These are phyloP conservation scores for Fundulus diaphanus DNA, from an alignment of 2,797 vertebrate species.

Conservation along the genomic window DNA sequence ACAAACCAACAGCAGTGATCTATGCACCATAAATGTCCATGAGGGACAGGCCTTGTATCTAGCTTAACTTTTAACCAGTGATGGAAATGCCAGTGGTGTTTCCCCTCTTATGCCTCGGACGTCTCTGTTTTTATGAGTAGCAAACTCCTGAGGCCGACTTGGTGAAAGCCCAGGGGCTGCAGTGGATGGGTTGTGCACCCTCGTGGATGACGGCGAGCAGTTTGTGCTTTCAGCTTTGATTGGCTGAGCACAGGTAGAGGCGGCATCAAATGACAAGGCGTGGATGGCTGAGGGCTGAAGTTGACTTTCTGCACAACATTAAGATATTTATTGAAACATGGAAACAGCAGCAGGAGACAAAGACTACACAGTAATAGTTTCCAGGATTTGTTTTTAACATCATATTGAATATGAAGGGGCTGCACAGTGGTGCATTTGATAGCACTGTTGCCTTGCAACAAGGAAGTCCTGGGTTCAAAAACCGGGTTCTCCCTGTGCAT, in stretches of 20 bases:
- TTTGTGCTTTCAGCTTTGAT: constrained; percentile 71
- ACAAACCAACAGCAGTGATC: constrained; percentile 61
- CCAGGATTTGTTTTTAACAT: too few species aligned
- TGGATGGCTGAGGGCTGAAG: constrained; percentile 70
- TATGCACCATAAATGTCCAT: constrained; percentile 61
- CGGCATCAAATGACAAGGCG: constrained; percentile 75
- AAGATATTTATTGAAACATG: constrained; percentile 66
- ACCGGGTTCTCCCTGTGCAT: too few species aligned
- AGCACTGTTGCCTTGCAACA: too few species aligned
- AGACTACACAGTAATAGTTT: too few species aligned
- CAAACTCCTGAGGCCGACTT: constrained; percentile 51
- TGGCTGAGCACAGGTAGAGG: constrained; percentile 58
- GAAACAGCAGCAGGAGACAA: constrained; percentile 61
- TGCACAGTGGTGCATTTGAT: too few species aligned
- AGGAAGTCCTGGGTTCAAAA: too few species aligned
- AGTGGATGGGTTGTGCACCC: constrained; percentile 70
- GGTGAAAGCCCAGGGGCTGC: constrained; percentile 63
- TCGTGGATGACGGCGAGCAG: constrained; percentile 66
- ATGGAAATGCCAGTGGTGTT: constrained; percentile 75
- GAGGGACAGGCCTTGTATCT: constrained; percentile 63
- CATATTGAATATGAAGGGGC: too few species aligned
- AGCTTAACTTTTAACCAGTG: constrained; percentile 62
- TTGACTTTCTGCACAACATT: constrained; percentile 52
- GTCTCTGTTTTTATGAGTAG: constrained; percentile 43
- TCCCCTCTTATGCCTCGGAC: constrained; percentile 57